Percentiles rank a stretch among this genome's conserved stretches.
Conservation (phyloP, 2,888 invertebrate species). For the Himalopsyche japonica region DNA sequence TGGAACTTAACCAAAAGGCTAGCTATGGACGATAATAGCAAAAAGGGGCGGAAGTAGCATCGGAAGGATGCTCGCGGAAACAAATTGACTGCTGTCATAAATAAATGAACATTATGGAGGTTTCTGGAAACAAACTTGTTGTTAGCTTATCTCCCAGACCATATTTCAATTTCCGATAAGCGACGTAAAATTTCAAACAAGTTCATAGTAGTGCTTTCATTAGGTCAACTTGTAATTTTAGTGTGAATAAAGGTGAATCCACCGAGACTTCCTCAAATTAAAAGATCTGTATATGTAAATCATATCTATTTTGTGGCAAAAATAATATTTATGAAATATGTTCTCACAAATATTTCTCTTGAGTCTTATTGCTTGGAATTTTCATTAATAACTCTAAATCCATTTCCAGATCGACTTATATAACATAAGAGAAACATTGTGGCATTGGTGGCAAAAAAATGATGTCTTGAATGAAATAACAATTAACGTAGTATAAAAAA, state of each 20-base stretch:
- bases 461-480: too few relatives aligned
- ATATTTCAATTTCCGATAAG: conserved; percentile 29
- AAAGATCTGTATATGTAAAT: too few relatives aligned
- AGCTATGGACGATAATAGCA: background rate
- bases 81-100: conserved; percentile 24
- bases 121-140: conserved; percentile 6
- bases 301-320: too few relatives aligned
- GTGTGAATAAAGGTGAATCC: background rate
- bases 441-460: too few relatives aligned
- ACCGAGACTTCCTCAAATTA: too few relatives aligned
- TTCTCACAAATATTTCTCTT: too few relatives aligned
- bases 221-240: background rate
- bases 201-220: background rate
- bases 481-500: too few relatives aligned
- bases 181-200: conserved; percentile 7
- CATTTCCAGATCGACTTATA: too few relatives aligned
- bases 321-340: too few relatives aligned
- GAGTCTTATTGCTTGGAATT: too few relatives aligned
- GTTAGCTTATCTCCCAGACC: conserved; percentile 14
- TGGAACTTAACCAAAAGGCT: background rate
- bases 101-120: conserved; percentile 23
- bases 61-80: conserved; percentile 13
- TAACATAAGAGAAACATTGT: too few relatives aligned
- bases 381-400: too few relatives aligned
- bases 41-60: background rate